Percentiles rank a stretch among this genome's conserved stretches.
Conservation (phyloP, 2,797 vertebrate species). For the Triplophysa bombifrons region DNA sequence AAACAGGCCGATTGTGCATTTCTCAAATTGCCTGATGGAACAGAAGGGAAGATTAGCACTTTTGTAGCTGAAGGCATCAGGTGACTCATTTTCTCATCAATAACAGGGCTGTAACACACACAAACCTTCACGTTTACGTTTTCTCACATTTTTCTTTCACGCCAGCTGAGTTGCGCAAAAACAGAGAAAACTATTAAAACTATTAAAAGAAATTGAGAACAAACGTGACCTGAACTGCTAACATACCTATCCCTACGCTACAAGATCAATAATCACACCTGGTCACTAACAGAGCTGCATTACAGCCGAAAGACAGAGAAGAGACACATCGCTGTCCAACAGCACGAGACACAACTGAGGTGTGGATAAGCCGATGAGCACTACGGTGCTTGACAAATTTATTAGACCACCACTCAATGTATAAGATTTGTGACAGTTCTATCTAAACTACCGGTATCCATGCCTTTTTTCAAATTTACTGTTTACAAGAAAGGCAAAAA, state of each 20-base stretch:
- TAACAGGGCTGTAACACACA: conserved; percentile 64
- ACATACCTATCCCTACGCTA: conserved; percentile 59
- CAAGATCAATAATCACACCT: conserved; percentile 48
- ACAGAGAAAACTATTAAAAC: conserved; percentile 59
- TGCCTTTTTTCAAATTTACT: too few species aligned
- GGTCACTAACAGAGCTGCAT: neutral
- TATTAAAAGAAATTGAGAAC: conserved; percentile 41
- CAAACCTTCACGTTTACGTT: conserved; percentile 54
- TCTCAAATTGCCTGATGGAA: conserved; percentile 47
- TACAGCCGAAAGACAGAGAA: neutral
- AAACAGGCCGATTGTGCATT: conserved; percentile 59
- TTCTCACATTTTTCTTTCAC: conserved; percentile 36
- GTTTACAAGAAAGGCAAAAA: too few species aligned
- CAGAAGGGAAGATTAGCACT: conserved; percentile 51
- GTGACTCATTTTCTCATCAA: conserved; percentile 62
- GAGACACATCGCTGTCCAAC: neutral
- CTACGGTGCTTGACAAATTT: too few species aligned
- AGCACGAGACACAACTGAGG: too few species aligned
- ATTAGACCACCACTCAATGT: too few species aligned
- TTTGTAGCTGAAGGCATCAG: conserved; percentile 60
- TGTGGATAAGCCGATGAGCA: too few species aligned
- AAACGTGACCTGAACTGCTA: conserved; percentile 56
- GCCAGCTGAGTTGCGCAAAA: conserved; percentile 51
- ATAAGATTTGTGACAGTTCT: too few species aligned
- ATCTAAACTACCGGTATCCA: too few species aligned